phyloP scores from a whole-genome alignment of 1,140 invertebrate genomes.

The Caenorhabditis inopinata region DNA sequence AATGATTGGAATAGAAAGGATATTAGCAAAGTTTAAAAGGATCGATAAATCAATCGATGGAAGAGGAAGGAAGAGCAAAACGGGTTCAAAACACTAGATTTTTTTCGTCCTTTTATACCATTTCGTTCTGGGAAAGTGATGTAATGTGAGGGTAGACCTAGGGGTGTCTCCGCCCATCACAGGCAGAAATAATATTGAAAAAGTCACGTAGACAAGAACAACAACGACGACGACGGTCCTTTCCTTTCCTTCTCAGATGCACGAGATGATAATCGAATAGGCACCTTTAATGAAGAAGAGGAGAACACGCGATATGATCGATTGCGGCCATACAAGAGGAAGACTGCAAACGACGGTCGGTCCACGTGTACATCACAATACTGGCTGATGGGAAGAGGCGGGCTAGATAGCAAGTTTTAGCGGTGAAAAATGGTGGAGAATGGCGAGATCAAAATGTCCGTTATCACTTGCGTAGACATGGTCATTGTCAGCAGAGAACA shows the following conservation, averaged over 20 bases:
- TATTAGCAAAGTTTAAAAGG: background rate
- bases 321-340: background rate
- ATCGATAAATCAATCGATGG: no score
- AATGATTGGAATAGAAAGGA: background rate
- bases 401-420: constrained; percentile 22
- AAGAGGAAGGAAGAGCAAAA: background rate
- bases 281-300: no score
- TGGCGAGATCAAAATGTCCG: background rate
- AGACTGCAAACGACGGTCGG: background rate
- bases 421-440: background rate
- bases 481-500: background rate
- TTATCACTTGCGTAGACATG: background rate
- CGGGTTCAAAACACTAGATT: background rate
- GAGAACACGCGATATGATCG: background rate
- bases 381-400: background rate
- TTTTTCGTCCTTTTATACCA: background rate
- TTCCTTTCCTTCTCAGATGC: no score
- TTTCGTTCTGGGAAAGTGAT: background rate
- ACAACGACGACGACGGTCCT: no score
- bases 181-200: background rate
- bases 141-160: background rate
- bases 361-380: background rate
- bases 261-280: no score
- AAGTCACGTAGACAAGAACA: constrained; percentile 32
- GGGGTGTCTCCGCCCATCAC: background rate